Percentiles rank a stretch among this genome's conserved stretches.
These are phyloP conservation scores for Dicrostonyx torquatus DNA, from an alignment of 2,797 vertebrate species.

Conservation along the genomic window DNA sequence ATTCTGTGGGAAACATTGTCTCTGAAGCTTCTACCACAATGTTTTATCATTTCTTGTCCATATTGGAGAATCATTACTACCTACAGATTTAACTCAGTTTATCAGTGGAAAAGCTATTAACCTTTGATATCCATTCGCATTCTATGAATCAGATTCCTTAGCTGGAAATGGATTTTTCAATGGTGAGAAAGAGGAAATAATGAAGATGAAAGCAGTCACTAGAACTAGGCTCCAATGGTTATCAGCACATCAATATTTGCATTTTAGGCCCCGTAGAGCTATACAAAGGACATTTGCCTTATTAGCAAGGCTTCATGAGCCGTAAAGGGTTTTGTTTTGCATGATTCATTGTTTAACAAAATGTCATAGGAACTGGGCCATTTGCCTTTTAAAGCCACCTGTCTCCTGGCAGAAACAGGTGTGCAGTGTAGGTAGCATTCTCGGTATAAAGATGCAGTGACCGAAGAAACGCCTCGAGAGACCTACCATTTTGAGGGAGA, in stretches of 20 bases:
- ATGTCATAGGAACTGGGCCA: neutral
- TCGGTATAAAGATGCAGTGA: conserved; percentile 50
- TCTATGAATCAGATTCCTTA: conserved; percentile 72
- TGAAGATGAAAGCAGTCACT: conserved; percentile 83
- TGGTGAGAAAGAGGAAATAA: conserved; percentile 81
- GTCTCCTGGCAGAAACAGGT: conserved; percentile 56
- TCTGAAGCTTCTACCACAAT: conserved; percentile 70
- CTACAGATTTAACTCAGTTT: conserved; percentile 86
- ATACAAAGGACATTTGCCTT: conserved; percentile 78
- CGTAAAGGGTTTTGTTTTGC: conserved; percentile 70
- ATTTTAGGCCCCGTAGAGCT: conserved; percentile 78
- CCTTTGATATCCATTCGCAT: conserved; percentile 75
- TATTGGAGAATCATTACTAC: conserved; percentile 79
- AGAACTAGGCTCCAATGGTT: conserved; percentile 80
- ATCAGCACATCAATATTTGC: conserved; percentile 83
- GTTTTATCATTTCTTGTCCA: conserved; percentile 77
- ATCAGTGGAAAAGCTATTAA: conserved; percentile 83
- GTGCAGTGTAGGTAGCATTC: neutral
- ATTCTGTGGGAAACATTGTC: conserved; percentile 74
- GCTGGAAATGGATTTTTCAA: conserved; percentile 77
- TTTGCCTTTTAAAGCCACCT: conserved; percentile 67
- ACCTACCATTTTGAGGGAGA: neutral
- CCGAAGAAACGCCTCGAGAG: conserved; percentile 39
- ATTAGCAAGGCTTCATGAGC: conserved; percentile 76
- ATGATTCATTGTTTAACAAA: conserved; percentile 75